Base-by-base conservation (phyloP, 64 coral and sea anemone genomes). In the Catalaphyllia jardinei region DNA sequence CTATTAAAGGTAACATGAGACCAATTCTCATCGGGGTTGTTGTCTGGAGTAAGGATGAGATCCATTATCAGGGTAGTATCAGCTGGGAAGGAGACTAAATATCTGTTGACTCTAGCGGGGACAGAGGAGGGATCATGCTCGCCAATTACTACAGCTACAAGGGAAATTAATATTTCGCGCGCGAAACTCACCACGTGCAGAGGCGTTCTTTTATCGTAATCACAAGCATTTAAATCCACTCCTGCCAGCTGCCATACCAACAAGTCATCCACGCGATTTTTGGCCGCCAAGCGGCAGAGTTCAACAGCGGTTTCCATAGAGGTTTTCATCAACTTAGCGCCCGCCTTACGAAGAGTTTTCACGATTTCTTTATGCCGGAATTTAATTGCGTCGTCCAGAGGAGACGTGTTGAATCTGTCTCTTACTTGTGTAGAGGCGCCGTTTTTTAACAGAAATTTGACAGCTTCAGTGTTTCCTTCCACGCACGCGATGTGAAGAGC, bases 201-300 rank as follows among this genome's bases (percentile, higher is more conserved):
- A 27, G 94, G 91, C 10, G 94, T 96, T 67, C 94, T 82, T 10
- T 92, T 92, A 33, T 96, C 94, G 27, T 96, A 96, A 64, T 96
- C 94, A 87, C 87, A 61, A 24, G 42, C 69, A 18, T 96, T 96
- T n/a, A 96, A 18, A 78, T 96, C 91, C 57, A 61, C 94, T 9
- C 91, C 91, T 52, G 87, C 94, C 8, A 93, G 75, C 25, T 62
- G 55, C 91, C 94, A 96, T 4, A 82, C 19, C 22, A 63, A 42
- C 14, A 96, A 76, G 87, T 96, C 88, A 72, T 96, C 91, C 10
- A 89, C 89, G 24, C 89, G 87, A 63, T 96, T 93, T 59, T 96
- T 91, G 2, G 94, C 94, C 10, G 94, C 94, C 11, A 93, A 78
- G 29, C 82, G 89, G 50, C 94, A 96, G 29, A 96, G 49, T 31